A percentile compares a stretch with the other conserved stretches of the same genome.
phyloP scores from a whole-genome alignment of 1,140 invertebrate genomes.

The Cherax destructor region DNA sequence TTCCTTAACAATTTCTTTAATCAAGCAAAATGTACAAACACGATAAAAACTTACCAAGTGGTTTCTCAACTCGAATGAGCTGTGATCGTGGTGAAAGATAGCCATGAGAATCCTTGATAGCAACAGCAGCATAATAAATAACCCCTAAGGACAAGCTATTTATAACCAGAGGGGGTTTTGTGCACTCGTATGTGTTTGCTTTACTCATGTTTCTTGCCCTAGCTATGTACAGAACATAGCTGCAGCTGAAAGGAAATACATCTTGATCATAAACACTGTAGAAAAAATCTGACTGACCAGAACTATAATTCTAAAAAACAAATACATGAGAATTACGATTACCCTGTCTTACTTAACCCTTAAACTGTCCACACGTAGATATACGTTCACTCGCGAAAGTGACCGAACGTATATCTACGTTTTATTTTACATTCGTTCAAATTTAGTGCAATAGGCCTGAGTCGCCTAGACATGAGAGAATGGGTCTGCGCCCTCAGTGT shows the following conservation, averaged over 20 bases:
- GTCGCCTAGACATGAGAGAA: too few relatives aligned
- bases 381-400: too few relatives aligned
- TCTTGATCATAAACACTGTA: too few relatives aligned
- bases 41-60: constrained; percentile 74
- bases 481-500: too few relatives aligned
- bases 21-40: not conserved
- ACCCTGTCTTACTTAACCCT: too few relatives aligned
- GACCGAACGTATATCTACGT: too few relatives aligned
- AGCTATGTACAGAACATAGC: constrained; percentile 82
- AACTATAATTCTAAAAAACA: too few relatives aligned
- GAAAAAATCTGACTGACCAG: too few relatives aligned
- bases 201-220: constrained; percentile 78
- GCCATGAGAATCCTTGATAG: constrained; percentile 72
- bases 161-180: not conserved
- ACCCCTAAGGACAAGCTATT: constrained; percentile 74
- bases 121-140: constrained; percentile 82
- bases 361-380: too few relatives aligned
- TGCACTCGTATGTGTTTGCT: constrained; percentile 76
- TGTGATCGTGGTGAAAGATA: constrained; percentile 80
- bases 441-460: too few relatives aligned
- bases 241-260: constrained; percentile 75
- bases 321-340: too few relatives aligned
- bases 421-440: too few relatives aligned
- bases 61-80: constrained; percentile 76
- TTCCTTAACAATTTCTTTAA: not conserved